Base-by-base conservation (phyloP, 2,888 invertebrate genomes). In the Caenorhabditis wallacei region DNA sequence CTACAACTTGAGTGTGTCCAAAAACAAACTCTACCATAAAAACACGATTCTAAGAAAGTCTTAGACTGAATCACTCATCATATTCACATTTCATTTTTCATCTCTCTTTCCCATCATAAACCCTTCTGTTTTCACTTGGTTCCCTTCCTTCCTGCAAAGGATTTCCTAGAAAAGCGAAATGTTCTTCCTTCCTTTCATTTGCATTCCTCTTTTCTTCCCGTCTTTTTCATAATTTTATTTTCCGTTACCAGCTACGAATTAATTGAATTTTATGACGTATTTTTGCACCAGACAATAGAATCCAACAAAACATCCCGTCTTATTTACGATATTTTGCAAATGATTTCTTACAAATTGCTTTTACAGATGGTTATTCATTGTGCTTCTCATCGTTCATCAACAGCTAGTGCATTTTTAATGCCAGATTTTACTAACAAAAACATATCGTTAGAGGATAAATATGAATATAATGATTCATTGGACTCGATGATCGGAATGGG, bases 401-500 rank as follows among this genome's bases (percentile, higher is more conserved):
- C 83, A 22, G 83, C 79, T 16, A 70, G 74, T 22, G 79, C 75
- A 18, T 61, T 83, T 20, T 48, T 83, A 10, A 63, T 83, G 64
- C 83, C 83, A 7, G 83, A 83, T 8, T 83, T 83, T 18, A 66
- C 83, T 3, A 74, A 83, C 40, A 70, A 80, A 51, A 5, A 20
- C 8, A 53, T 80, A 0, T 37, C 46, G 11, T 63, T 85, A 11
- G 85, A 68, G 22, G 85, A 66, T 16, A 85, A 80, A 53, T 89
- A 88, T 68, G 85, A 88, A 61, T 89, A 86, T 80, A 75, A 57
- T 16, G 90, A 91, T 84, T 84, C 87, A 1, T 63, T 84, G 43
- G 82, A 83, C 30, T 83, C 87, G 13, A 86, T 88, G 81, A 86
- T 91, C 37, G 91, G 91, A 5, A 87, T 88, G 57, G 91, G 91